Evolutionary conservation across 2,888 invertebrate genomes (phyloP), one percentile per base, ranked within the genome.

Genomic region (Lycia hirtaria): DNA sequence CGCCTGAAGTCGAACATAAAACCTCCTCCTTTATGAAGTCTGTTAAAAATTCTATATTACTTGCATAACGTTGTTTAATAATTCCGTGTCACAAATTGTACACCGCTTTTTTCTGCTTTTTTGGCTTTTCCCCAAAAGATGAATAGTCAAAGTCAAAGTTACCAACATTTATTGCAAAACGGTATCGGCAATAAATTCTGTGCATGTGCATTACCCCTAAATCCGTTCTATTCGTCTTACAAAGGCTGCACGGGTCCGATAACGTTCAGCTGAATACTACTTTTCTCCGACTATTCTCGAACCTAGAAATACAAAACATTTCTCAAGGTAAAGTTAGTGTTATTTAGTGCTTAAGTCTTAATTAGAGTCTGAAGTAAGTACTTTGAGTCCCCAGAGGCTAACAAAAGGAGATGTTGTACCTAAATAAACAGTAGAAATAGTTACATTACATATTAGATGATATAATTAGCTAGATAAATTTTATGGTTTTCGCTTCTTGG

Each of bases 231-330:
- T 24, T 10, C 22, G 22, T 24, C 28, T 37, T 20, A 14, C 24
- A 15, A 35, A 24, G n/a, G n/a, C 51, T 67, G 67, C 20, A 30
- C 28, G 19, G n/a, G 32, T 55, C 37, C 49, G 63, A 64, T 67
- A 67, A 53, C 38, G 32, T 14, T 40, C 54, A 40, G 33, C 44
- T 58, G 38, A 47, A 41, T n/a, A n/a, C n/a, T n/a, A n/a, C 35
- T 54, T 24, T 24, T 22, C 3, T 30, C 44, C 24, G 10, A 14
- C 22, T 35, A 43, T 44, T 6, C n/a, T 35, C 4, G 19, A 50
- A 15, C 26, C 14, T 22, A 15, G 17, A 48, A 56, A 24, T 19
- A 20, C 32, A 19, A 40, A 22, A 35, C 43, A 12, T 10, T 53
- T 52, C 26, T 44, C 28, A 0, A 15, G 22, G 33, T 17, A 53